Base-by-base conservation (phyloP, 2,888 invertebrate genomes). In the Stenoptilia bipunctidactyla region DNA sequence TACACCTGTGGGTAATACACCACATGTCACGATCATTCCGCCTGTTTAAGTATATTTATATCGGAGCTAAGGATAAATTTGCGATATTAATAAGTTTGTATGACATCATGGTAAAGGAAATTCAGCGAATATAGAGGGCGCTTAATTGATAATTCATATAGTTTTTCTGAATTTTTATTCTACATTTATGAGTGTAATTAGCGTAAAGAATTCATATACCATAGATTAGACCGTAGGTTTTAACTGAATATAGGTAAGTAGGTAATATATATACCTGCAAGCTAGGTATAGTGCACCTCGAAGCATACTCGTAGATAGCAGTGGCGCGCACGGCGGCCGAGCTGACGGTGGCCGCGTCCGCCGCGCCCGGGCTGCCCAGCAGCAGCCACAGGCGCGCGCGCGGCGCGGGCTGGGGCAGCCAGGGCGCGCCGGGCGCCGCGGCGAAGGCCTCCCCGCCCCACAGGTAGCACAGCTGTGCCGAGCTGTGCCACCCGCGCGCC, bases 381-480 rank as follows among this genome's bases (percentile, higher is more conserved):
- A 97, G 86, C 39, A 94, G 89, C 45, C 96, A 83, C 57, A 94
- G 94, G 43, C 41, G 37, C 42, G 50, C 63, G 91, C 20, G 13
- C 41, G 25, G 38, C 36, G 25, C 34, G 14, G 37, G 43, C 34
- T 43, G 36, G 42, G 38, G 39, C 44, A 44, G 59, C 61, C 4
- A 3, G 66, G 46, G 68, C 41, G 47, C 27, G 56, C 68, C 55
- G 45, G 74, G 72, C 33, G 69, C 62, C 44, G 64, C 61, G 15
- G 85, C 79, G 66, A 89, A 86, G 38, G 83, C 86, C 44, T 88
- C 87, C 55, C 92, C 91, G 1, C 92, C 96, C 77, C 96, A 90
- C 56, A 99, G 82, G 84, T 97, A 98, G 73, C 97, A 98, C 75
- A 98, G 96, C 71, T 98, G 98, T 15, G 97, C 95, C 1, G 95